These are phyloP conservation scores for Anadara kagoshimensis DNA, from an alignment of 1,140 invertebrate species.

Conservation along the genomic window DNA sequence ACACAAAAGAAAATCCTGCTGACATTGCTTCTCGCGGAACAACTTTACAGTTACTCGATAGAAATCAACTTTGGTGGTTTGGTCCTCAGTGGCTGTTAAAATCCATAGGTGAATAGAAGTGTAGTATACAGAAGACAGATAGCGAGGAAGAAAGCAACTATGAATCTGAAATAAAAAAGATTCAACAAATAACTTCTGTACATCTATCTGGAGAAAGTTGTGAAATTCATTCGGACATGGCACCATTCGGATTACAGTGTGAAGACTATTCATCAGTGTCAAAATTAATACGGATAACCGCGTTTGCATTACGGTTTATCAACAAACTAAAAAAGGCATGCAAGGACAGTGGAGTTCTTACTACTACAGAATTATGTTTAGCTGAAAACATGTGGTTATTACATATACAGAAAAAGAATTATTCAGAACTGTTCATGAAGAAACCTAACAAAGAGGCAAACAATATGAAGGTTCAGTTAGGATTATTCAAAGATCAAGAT, in stretches of 20 bases:
- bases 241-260: background rate
- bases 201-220: too few relatives aligned
- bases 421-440: background rate
- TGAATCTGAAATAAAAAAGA: too few relatives aligned
- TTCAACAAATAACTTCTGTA: too few relatives aligned
- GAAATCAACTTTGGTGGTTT: too few relatives aligned
- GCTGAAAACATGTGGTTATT: slow-evolving; percentile 8
- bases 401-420: slow-evolving; percentile 17
- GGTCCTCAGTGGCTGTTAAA: too few relatives aligned
- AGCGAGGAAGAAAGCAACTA: too few relatives aligned
- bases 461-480: slow-evolving; percentile 9
- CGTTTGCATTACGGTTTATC: background rate
- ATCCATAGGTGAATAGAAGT: too few relatives aligned
- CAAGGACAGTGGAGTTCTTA: background rate
- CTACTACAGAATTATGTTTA: background rate
- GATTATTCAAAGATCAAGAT: background rate
- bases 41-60: too few relatives aligned
- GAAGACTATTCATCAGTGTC: background rate
- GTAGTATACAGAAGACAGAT: too few relatives aligned
- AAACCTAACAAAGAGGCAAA: background rate
- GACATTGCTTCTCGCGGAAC: too few relatives aligned
- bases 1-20: too few relatives aligned
- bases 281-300: slow-evolving; percentile 1
- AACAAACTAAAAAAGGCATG: background rate
- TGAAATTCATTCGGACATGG: too few relatives aligned